These are phyloP conservation scores for Zaprionus vittiger DNA, from an alignment of 1,140 invertebrate genomes.

Conservation along the genomic window DNA sequence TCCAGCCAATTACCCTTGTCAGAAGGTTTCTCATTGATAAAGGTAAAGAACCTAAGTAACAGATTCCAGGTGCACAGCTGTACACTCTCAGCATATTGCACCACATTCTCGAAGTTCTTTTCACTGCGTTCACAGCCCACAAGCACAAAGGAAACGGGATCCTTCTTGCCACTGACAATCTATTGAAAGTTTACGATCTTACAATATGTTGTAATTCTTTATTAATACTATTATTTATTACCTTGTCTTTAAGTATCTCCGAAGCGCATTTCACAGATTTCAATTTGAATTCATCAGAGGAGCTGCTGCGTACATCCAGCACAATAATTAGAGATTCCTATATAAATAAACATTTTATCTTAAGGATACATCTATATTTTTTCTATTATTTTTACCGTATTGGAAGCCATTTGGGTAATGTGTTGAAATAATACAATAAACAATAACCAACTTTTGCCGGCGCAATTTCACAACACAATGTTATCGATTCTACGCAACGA, in stretches of 20 bases:
- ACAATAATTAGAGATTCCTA: conserved; percentile 67
- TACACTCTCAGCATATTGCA: conserved; percentile 5
- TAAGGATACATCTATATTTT: neutral
- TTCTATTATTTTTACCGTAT: conserved; percentile 46
- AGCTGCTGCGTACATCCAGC: conserved; percentile 60
- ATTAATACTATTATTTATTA: conserved; percentile 5
- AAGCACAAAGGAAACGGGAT: conserved; percentile 72
- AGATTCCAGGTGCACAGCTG: conserved; percentile 67
- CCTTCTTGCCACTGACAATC: conserved; percentile 73
- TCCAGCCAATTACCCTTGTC: conserved; percentile 71
- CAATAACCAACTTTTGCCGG: conserved; percentile 4
- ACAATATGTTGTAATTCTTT: neutral
- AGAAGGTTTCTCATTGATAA: conserved; percentile 57
- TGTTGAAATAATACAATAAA: neutral
- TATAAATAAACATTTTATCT: neutral
- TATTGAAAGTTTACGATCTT: conserved; percentile 4
- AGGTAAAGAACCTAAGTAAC: conserved; percentile 55
- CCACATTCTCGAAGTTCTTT: conserved; percentile 40
- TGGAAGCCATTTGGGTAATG: conserved; percentile 49
- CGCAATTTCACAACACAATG: conserved; percentile 65
- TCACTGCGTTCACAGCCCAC: conserved; percentile 54
- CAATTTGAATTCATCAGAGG: conserved; percentile 66
- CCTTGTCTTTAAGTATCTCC: conserved; percentile 72
- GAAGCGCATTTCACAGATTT: conserved; percentile 64
- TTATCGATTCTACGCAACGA: conserved; percentile 15